Percentiles rank a stretch among this genome's conserved stretches.
These are phyloP conservation scores for Mystacides longicornis DNA, from an alignment of 2,888 invertebrate genomes.

Conservation along the genomic window DNA sequence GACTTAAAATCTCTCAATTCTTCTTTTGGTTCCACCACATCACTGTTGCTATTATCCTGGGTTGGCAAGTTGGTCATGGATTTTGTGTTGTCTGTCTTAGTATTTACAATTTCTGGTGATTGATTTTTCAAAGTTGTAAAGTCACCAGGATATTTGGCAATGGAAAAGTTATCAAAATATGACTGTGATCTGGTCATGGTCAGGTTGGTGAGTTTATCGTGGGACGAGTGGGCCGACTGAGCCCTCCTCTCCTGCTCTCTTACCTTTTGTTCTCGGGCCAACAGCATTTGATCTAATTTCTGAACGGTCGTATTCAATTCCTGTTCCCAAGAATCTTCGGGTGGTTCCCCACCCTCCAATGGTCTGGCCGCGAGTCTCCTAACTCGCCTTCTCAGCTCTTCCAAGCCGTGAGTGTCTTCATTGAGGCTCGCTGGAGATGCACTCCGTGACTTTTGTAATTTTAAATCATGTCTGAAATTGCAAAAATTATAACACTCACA, in stretches of 20 bases:
- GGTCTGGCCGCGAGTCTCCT: conserved; percentile 67
- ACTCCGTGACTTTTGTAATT: conserved; percentile 4
- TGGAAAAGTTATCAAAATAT: not conserved
- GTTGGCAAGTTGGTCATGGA: too few species aligned
- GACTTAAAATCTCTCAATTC: not conserved
- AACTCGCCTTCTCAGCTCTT: conserved; percentile 60
- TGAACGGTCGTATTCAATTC: conserved; percentile 72
- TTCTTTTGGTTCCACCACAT: not conserved
- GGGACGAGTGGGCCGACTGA: conserved; percentile 8
- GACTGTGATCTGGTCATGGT: not conserved
- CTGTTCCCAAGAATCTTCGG: conserved; percentile 64
- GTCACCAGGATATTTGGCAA: not conserved
- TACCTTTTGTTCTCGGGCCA: conserved; percentile 57
- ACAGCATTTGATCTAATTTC: conserved; percentile 63
- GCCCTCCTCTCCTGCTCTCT: conserved; percentile 36
- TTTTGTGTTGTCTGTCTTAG: too few species aligned
- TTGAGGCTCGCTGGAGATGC: conserved; percentile 6
- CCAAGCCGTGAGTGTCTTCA: conserved; percentile 52
- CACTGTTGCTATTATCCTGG: too few species aligned
- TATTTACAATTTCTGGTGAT: too few species aligned
- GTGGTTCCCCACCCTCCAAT: conserved; percentile 64
- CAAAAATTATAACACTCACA: too few species aligned
- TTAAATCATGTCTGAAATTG: conserved; percentile 30
- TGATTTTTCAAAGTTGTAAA: not conserved
- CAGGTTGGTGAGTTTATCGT: conserved; percentile 1